These are phyloP conservation scores for Notolepis coatsorum DNA, from an alignment of 2,797 vertebrate species.

Conservation along the genomic window DNA sequence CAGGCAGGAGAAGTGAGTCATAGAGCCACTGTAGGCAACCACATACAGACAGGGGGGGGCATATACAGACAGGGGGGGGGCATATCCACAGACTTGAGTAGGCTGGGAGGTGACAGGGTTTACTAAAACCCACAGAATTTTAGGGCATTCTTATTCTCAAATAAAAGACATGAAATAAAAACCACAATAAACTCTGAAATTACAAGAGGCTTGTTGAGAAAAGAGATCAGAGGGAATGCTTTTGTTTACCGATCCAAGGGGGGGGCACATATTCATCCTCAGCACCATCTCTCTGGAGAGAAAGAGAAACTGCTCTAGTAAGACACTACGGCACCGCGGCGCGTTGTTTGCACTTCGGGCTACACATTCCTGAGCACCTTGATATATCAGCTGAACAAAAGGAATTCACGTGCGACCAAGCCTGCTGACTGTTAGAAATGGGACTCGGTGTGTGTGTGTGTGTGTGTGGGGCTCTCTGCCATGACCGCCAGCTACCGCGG, in stretches of 20 bases:
- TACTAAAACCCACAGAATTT: conserved; percentile 51
- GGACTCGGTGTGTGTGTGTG: conserved; percentile 34
- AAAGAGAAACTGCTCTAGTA: conserved; percentile 26
- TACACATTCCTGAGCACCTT: conserved; percentile 62
- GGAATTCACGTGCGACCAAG: conserved; percentile 35
- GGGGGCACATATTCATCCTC: conserved; percentile 17
- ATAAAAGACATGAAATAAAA: conserved; percentile 55
- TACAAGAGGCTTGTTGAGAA: conserved; percentile 16
- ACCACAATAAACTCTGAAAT: conserved; percentile 50
- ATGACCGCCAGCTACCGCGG: not conserved
- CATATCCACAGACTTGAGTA: not conserved
- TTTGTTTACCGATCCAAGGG: conserved; percentile 26
- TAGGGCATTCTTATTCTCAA: conserved; percentile 43
- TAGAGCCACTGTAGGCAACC: conserved; percentile 20
- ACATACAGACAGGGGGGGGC: conserved; percentile 12
- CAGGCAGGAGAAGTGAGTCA: conserved; percentile 70
- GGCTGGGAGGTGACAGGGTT: conserved; percentile 56
- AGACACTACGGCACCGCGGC: conserved; percentile 26
- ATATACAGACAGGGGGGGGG: not conserved
- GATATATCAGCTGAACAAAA: conserved; percentile 47
- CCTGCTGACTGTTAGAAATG: not conserved
- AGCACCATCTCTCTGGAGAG: conserved; percentile 2
- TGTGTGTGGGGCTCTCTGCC: conserved; percentile 10
- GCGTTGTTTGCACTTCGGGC: conserved; percentile 52
- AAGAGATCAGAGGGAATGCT: conserved; percentile 23